phyloP scores from a whole-genome alignment of 2,888 invertebrate genomes.

The Scaptomyza reducta region DNA sequence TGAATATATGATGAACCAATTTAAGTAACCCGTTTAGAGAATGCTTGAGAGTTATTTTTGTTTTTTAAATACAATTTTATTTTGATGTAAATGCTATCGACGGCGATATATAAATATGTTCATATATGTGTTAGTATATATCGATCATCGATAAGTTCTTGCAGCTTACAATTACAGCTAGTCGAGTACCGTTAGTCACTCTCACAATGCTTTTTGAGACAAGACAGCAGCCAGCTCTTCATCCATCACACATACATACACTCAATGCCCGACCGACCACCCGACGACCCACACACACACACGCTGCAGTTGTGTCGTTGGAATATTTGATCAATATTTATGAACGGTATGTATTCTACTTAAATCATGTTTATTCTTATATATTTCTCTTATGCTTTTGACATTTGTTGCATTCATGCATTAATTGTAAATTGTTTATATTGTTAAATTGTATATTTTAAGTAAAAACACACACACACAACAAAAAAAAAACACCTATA shows the following conservation, averaged over 20 bases:
- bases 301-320: constrained; percentile 11
- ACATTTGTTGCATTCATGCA: constrained; percentile 22
- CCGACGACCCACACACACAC: constrained; percentile 12
- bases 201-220: constrained; percentile 29
- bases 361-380: constrained; percentile 46
- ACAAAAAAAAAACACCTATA: constrained; percentile 5
- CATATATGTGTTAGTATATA: constrained; percentile 16
- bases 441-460: constrained; percentile 27
- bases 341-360: constrained; percentile 34
- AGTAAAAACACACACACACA: constrained; percentile 9
- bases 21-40: background rate
- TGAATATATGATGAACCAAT: background rate
- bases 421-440: constrained; percentile 17
- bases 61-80: constrained; percentile 43
- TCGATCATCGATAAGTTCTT: constrained; percentile 38
- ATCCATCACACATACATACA: constrained; percentile 6
- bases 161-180: constrained; percentile 45
- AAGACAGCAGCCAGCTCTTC: constrained; percentile 23
- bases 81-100: constrained; percentile 53
- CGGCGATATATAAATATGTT: constrained; percentile 16
- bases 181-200: constrained; percentile 19
- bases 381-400: constrained; percentile 12
- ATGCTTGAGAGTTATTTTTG: constrained; percentile 3
- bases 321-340: constrained; percentile 53
- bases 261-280: constrained; percentile 8